Evolutionary conservation across 1,140 invertebrate species (phyloP).

Genomic region (Tachypleus tridentatus): DNA sequence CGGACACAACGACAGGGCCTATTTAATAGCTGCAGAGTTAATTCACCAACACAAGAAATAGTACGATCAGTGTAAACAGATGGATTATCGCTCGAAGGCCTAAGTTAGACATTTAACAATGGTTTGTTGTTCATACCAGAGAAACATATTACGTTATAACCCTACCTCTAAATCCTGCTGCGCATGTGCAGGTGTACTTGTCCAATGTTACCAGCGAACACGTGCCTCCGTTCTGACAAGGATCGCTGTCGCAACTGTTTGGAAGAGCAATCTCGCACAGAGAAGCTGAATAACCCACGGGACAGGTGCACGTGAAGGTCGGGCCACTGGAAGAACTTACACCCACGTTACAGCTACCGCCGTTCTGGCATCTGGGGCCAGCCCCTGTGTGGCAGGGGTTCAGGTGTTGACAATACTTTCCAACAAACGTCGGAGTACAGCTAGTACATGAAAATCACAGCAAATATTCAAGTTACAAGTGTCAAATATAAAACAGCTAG

Average conservation of each 20-base stretch:
- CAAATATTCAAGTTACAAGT: too few relatives aligned
- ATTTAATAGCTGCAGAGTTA: too few relatives aligned
- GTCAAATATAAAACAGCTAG: too few relatives aligned
- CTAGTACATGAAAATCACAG: conserved; percentile 42
- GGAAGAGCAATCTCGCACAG: conserved; percentile 81
- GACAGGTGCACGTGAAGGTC: conserved; percentile 71
- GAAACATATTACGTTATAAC: not conserved
- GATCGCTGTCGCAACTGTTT: conserved; percentile 77
- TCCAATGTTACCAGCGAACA: conserved; percentile 58
- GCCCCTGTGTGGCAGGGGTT: conserved; percentile 60
- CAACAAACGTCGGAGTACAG: conserved; percentile 77
- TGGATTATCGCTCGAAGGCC: too few relatives aligned
- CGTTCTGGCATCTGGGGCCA: conserved; percentile 55
- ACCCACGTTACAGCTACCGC: conserved; percentile 72
- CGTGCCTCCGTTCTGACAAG: conserved; percentile 72
- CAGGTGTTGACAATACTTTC: conserved; percentile 83
- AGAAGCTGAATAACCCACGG: conserved; percentile 78
- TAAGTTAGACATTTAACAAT: too few relatives aligned
- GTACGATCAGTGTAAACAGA: too few relatives aligned
- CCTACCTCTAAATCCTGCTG: conserved; percentile 62
- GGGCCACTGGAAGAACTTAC: conserved; percentile 50
- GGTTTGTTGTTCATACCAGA: too few relatives aligned
- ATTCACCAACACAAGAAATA: too few relatives aligned
- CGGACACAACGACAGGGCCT: too few relatives aligned
- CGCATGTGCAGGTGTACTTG: conserved; percentile 69